These are phyloP conservation scores for Brachionus sp. DNA, from an alignment of 1,140 invertebrate species.

Conservation along the genomic window DNA sequence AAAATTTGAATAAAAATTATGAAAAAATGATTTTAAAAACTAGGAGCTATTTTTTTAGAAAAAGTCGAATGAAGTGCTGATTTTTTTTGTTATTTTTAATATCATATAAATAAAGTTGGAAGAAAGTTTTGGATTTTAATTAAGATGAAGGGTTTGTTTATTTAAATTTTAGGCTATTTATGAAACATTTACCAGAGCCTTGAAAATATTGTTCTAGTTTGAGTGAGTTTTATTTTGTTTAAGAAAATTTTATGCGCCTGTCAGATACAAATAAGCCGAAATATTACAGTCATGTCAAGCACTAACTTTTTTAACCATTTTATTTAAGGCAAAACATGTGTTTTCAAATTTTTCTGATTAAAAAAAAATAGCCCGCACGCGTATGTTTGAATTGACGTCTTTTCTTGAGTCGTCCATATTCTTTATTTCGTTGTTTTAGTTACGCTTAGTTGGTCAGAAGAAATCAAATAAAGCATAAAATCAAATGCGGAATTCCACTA, in stretches of 20 bases:
- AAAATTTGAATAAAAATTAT: too few relatives aligned
- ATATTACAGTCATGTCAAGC: neutral
- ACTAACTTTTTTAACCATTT: neutral
- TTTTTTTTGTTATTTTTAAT: neutral
- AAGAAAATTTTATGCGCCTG: neutral
- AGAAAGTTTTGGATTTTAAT: neutral
- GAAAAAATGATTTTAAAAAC: too few relatives aligned
- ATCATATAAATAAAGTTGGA: neutral
- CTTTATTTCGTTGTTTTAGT: neutral
- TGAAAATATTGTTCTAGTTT: neutral
- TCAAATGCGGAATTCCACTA: neutral
- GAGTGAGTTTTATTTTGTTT: neutral
- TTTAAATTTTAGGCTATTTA: neutral
- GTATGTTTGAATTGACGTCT: neutral
- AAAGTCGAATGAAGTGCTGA: too few relatives aligned
- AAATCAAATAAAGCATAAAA: slow-evolving; percentile 7
- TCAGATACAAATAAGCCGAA: neutral
- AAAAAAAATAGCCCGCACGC: neutral
- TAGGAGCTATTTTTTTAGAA: too few relatives aligned
- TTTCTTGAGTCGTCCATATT: neutral
- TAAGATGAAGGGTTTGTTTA: neutral
- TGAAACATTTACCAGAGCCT: neutral
- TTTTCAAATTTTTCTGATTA: neutral
- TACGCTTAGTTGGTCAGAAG: neutral
- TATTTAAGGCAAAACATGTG: neutral